Percentiles rank a stretch among this genome's conserved stretches.
Conservation (phyloP, 2,888 invertebrate species). For the Scaptomyza parva region DNA sequence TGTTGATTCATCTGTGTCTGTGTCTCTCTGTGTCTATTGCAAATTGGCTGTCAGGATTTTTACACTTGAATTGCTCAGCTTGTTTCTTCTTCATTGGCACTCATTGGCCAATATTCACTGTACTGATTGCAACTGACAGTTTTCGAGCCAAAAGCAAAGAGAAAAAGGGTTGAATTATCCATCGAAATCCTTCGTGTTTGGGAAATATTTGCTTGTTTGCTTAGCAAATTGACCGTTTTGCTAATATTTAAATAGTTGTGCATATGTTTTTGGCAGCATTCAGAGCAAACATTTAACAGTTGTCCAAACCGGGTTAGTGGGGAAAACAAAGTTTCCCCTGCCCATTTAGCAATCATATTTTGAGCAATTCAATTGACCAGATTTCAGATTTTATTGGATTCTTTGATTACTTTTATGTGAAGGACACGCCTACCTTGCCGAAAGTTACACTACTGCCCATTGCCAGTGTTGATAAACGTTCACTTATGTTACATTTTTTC, state of each 20-base stretch:
- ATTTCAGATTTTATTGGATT: constrained; percentile 67
- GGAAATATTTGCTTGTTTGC: constrained; percentile 56
- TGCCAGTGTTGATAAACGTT: constrained; percentile 18
- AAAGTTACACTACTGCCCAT: not conserved
- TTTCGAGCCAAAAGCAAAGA: constrained; percentile 33
- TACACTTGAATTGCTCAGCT: constrained; percentile 76
- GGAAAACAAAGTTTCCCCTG: not conserved
- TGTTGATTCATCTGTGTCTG: constrained; percentile 46
- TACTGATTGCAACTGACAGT: constrained; percentile 81
- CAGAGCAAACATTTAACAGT: constrained; percentile 25
- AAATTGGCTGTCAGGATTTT: constrained; percentile 80
- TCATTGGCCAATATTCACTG: constrained; percentile 43
- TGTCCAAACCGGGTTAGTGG: constrained; percentile 2
- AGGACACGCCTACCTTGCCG: constrained; percentile 50
- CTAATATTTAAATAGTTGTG: constrained; percentile 62
- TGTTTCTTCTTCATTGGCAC: constrained; percentile 69
- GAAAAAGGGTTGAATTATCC: constrained; percentile 60
- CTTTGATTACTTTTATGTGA: constrained; percentile 67
- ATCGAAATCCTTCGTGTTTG: constrained; percentile 1
- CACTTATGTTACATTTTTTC: constrained; percentile 33
- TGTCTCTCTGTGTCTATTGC: constrained; percentile 55
- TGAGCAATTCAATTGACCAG: constrained; percentile 67
- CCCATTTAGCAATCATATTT: constrained; percentile 24
- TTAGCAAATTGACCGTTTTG: constrained; percentile 76
- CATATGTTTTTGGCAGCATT: constrained; percentile 59